Conservation (phyloP, 1,140 invertebrate species). For the Bombus breviceps region DNA sequence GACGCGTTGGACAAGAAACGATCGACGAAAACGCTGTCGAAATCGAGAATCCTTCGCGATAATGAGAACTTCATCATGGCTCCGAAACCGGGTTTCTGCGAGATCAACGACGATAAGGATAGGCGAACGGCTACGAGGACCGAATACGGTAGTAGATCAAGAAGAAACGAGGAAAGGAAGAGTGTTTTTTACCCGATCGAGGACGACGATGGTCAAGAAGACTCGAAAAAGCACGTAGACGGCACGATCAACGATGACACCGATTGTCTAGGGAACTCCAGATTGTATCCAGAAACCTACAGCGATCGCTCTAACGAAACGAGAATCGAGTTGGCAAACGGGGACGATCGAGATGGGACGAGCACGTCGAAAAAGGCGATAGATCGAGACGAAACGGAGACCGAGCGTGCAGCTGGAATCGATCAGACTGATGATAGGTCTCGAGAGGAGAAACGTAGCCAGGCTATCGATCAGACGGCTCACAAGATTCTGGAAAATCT, state of each 20-base stretch:
- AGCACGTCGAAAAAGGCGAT: not conserved
- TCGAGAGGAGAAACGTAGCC: too few species aligned
- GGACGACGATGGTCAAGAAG: too few species aligned
- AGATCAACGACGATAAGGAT: constrained; percentile 25
- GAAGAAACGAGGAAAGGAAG: not conserved
- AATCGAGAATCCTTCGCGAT: constrained; percentile 32
- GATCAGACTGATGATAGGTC: not conserved
- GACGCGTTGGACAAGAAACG: constrained; percentile 49
- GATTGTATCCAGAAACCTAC: constrained; percentile 55
- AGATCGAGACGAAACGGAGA: not conserved
- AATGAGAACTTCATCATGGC: constrained; percentile 75
- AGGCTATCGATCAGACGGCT: constrained; percentile 42
- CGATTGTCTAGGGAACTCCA: constrained; percentile 52
- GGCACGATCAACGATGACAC: constrained; percentile 10
- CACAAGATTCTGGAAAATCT: constrained; percentile 75
- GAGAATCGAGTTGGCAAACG: not conserved
- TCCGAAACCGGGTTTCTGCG: constrained; percentile 59
- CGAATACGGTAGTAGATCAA: constrained; percentile 3
- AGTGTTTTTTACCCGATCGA: constrained; percentile 35
- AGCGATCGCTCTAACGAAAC: constrained; percentile 29
- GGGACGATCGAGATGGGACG: not conserved
- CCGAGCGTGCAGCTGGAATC: not conserved
- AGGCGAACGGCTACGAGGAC: not conserved
- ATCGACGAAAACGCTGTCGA: constrained; percentile 39
- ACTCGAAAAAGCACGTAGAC: constrained; percentile 4